Percentiles rank a stretch among this genome's conserved stretches.
Conservation (phyloP, 2,888 invertebrate species). For the Phalera bucephala region DNA sequence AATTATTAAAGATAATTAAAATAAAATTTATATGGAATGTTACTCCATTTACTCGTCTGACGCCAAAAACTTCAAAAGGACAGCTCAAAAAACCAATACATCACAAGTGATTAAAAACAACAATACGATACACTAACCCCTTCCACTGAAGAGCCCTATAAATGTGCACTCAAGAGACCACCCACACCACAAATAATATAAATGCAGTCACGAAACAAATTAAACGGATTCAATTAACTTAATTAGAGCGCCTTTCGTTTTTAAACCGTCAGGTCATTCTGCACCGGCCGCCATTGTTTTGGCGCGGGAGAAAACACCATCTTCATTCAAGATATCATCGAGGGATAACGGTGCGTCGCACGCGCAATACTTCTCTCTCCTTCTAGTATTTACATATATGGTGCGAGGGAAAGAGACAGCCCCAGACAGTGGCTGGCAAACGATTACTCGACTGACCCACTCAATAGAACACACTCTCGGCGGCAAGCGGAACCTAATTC, state of each 20-base stretch:
- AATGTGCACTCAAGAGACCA: too few relatives aligned
- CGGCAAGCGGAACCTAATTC: conserved; percentile 81
- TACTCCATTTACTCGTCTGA: too few relatives aligned
- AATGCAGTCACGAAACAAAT: conserved; percentile 35
- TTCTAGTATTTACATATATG: conserved; percentile 23
- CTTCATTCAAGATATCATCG: conserved; percentile 82
- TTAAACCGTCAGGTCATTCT: conserved; percentile 64
- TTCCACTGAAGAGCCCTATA: too few relatives aligned
- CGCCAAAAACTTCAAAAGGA: too few relatives aligned
- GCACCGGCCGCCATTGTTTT: conserved; percentile 72
- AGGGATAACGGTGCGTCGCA: conserved; percentile 79
- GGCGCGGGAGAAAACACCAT: conserved; percentile 81
- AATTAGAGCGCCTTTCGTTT: conserved; percentile 70
- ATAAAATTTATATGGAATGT: too few relatives aligned
- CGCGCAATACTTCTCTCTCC: conserved; percentile 48
- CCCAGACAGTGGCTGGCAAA: conserved; percentile 66
- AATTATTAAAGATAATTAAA: too few relatives aligned
- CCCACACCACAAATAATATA: conserved; percentile 20
- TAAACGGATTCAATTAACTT: conserved; percentile 54
- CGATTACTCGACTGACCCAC: conserved; percentile 83
- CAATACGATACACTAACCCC: too few relatives aligned
- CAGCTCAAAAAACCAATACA: too few relatives aligned
- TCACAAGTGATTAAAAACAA: too few relatives aligned
- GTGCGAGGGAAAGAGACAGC: conserved; percentile 42
- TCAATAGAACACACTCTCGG: conserved; percentile 80